Evolutionary conservation across 2,113 vertebrate genomes (phyloP).

Genomic region (Irena cyanogastra): DNA sequence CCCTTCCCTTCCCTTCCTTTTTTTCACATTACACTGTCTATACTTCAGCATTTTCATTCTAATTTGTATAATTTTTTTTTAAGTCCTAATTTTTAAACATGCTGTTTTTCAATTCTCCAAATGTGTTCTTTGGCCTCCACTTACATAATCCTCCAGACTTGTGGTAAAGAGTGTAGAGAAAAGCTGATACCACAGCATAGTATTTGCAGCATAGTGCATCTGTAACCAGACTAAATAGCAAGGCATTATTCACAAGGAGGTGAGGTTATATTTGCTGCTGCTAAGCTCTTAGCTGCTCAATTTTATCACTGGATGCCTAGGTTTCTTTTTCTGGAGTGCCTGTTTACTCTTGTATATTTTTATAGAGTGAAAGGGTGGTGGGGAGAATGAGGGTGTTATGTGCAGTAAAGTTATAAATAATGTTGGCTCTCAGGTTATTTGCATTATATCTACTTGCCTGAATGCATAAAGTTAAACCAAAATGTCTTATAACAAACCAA

Average conservation of each 20-base stretch:
- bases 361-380: constrained; percentile 31
- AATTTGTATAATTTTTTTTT: neutral
- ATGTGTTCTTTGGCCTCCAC: neutral
- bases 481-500: neutral
- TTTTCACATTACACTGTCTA: neutral
- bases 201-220: neutral
- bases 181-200: neutral
- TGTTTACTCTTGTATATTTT: constrained; percentile 48
- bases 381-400: constrained; percentile 51
- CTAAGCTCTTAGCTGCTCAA: constrained; percentile 7
- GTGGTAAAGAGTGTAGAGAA: neutral
- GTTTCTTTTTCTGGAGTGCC: constrained; percentile 32
- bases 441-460: neutral
- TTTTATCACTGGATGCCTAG: constrained; percentile 8
- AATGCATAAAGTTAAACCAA: neutral
- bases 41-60: neutral
- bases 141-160: neutral
- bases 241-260: neutral
- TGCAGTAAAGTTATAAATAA: constrained; percentile 37
- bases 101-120: neutral
- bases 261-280: neutral
- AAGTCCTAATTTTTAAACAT: neutral
- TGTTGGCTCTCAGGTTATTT: neutral
- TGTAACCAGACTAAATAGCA: neutral
- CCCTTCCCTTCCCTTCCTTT: neutral